These are phyloP conservation scores for Rhynchophorus ferrugineus DNA, from an alignment of 1,140 invertebrate genomes.

Conservation along the genomic window DNA sequence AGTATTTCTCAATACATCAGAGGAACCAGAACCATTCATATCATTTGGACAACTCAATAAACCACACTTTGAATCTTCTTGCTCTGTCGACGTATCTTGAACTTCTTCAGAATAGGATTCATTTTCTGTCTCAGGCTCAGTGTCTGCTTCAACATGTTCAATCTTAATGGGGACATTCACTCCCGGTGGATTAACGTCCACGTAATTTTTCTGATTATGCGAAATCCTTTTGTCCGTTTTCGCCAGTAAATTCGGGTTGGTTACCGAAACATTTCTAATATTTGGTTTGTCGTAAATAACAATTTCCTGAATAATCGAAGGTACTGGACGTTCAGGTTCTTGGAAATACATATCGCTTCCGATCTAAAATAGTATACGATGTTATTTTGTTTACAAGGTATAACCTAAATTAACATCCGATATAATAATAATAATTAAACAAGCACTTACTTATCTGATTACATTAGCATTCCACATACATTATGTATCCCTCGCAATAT, in stretches of 20 bases:
- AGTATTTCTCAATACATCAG: not conserved
- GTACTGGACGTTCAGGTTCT: not conserved
- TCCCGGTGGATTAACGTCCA: not conserved
- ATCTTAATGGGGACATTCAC: not conserved
- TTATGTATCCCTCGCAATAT: no score
- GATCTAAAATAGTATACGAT: no score
- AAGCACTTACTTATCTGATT: no score
- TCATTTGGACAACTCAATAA: not conserved
- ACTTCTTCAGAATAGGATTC: not conserved
- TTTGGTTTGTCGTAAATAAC: conserved; percentile 19
- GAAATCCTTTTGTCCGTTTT: not conserved
- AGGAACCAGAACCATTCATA: not conserved
- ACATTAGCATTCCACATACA: no score
- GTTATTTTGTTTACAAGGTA: no score
- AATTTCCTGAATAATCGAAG: conserved; percentile 16
- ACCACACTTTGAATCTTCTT: not conserved
- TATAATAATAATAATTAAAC: no score
- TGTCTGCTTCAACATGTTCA: not conserved
- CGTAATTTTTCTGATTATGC: not conserved
- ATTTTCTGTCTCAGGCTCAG: not conserved
- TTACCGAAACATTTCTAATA: no score
- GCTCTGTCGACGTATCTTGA: conserved; percentile 2
- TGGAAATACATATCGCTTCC: no score
- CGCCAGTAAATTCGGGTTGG: no score
- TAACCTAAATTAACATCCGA: no score